Percentiles rank a stretch among this genome's conserved stretches.
Conservation (phyloP, 2,888 invertebrate genomes). For the Plutella xylostella region DNA sequence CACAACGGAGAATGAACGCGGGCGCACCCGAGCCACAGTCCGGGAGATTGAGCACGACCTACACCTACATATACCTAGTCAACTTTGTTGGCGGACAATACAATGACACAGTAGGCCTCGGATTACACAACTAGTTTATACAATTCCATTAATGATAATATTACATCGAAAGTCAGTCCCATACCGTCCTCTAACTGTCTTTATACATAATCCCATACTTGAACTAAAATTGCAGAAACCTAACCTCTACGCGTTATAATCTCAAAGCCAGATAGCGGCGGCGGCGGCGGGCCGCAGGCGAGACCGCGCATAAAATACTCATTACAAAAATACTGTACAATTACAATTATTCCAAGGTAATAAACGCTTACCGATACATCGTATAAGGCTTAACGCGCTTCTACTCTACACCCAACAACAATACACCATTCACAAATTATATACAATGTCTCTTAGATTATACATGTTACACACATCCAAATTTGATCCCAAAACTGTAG, state of each 20-base stretch:
- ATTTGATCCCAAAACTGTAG: conserved; percentile 69
- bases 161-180: conserved; percentile 64
- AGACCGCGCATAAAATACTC: conserved; percentile 52
- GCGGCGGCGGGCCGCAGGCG: background rate
- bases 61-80: conserved; percentile 58
- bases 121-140: conserved; percentile 55
- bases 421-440: conserved; percentile 65
- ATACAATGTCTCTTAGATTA: conserved; percentile 56
- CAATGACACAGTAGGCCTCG: conserved; percentile 48
- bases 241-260: conserved; percentile 55
- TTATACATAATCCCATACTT: conserved; percentile 57
- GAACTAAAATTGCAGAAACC: conserved; percentile 56
- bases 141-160: conserved; percentile 60
- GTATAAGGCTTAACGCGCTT: conserved; percentile 48
- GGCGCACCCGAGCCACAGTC: too few relatives aligned
- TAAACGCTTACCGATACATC: conserved; percentile 53
- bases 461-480: conserved; percentile 67
- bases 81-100: conserved; percentile 59
- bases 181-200: conserved; percentile 51
- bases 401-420: conserved; percentile 42
- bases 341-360: conserved; percentile 61
- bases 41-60: conserved; percentile 64
- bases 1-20: conserved; percentile 27
- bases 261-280: conserved; percentile 36
- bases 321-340: conserved; percentile 69